A percentile compares a stretch with the other conserved stretches of the same genome.
Evolutionary conservation across 1,140 invertebrate species (phyloP).

Genomic region (Zaprionus capensis): DNA sequence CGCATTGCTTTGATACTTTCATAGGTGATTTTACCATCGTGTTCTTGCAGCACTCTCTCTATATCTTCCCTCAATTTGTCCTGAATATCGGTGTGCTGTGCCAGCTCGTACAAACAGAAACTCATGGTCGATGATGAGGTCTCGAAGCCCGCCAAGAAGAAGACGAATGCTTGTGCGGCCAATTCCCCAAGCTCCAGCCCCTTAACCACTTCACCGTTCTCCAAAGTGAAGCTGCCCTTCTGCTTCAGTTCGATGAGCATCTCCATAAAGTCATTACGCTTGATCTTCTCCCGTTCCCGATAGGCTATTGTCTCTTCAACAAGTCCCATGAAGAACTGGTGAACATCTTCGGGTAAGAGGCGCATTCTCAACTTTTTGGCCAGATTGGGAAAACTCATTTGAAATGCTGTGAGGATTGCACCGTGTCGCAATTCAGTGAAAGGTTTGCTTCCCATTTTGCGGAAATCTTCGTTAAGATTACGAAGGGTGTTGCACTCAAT

Average conservation of each 20-base stretch:
- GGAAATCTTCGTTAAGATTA: conserved; percentile 84
- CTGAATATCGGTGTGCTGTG: conserved; percentile 85
- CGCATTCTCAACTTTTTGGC: conserved; percentile 50
- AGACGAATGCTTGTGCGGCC: conserved; percentile 86
- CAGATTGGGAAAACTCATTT: conserved; percentile 58
- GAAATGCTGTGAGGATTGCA: conserved; percentile 36
- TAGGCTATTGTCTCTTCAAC: conserved; percentile 85
- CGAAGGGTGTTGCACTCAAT: conserved; percentile 85
- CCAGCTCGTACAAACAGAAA: conserved; percentile 85
- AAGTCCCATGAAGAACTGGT: conserved; percentile 85
- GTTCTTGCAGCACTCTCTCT: conserved; percentile 80
- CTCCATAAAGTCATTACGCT: conserved; percentile 86
- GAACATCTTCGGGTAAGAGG: conserved; percentile 78
- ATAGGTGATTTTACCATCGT: conserved; percentile 86
- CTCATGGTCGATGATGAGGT: conserved; percentile 85
- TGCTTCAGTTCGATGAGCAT: conserved; percentile 85
- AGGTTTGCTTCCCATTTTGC: conserved; percentile 64
- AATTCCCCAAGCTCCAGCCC: conserved; percentile 71
- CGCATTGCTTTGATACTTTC: conserved; percentile 86
- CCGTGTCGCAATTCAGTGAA: conserved; percentile 57
- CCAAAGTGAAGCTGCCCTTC: conserved; percentile 51
- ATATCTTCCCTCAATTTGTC: conserved; percentile 85
- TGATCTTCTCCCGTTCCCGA: conserved; percentile 84
- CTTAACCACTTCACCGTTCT: conserved; percentile 57
- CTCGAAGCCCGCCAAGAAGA: conserved; percentile 88